Percentiles rank a stretch among this genome's conserved stretches.
Conservation (phyloP, 2,797 vertebrate genomes). For the Masticophis lateralis region DNA sequence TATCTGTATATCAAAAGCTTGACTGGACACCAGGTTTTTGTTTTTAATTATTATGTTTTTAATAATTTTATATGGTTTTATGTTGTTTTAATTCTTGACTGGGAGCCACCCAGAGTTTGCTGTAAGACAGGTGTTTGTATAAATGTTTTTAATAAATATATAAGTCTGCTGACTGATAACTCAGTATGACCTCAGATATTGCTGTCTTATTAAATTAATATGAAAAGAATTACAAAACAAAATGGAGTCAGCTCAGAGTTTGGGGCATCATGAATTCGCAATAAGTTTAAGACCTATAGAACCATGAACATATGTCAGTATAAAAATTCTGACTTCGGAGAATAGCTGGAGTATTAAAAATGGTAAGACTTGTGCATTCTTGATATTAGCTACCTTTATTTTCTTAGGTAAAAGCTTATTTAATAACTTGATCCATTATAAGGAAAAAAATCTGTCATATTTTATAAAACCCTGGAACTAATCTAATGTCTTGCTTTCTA, state of each 20-base stretch:
- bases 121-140: background rate
- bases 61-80: background rate
- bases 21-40: background rate
- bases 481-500: conserved; percentile 1
- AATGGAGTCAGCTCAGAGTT: no score
- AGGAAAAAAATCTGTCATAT: background rate
- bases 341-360: background rate
- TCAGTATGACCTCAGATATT: background rate
- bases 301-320: background rate
- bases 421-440: conserved; percentile 9
- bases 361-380: background rate
- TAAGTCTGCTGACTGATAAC: background rate
- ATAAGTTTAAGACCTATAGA: background rate
- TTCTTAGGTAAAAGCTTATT: background rate
- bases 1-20: background rate
- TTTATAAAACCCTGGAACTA: background rate
- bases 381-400: background rate
- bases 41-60: background rate
- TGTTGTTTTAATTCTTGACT: background rate
- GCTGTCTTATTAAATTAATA: background rate
- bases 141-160: background rate
- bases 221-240: background rate
- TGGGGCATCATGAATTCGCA: background rate
- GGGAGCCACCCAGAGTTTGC: background rate
- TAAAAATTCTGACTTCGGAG: background rate